phyloP scores from a whole-genome alignment of 2,797 vertebrate species.

The Yasuhikotakia modesta region DNA sequence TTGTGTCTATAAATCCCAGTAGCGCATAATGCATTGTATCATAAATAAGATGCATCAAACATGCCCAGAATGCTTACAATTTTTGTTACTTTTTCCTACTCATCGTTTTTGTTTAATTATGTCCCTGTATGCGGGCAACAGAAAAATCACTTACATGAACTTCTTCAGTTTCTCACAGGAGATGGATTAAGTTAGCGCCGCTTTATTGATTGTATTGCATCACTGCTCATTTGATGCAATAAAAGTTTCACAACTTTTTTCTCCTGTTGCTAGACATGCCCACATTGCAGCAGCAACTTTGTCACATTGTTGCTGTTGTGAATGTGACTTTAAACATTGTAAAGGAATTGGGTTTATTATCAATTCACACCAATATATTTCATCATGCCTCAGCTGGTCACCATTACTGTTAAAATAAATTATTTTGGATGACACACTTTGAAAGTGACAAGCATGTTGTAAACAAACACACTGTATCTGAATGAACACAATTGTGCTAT shows the following conservation, averaged over 20 bases:
- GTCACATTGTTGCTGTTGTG: neutral
- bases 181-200: neutral
- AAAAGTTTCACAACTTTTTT: neutral
- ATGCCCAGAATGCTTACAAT: neutral
- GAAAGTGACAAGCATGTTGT: neutral
- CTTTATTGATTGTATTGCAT: neutral
- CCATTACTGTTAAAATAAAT: neutral
- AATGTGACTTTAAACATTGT: too few relatives aligned
- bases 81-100: neutral
- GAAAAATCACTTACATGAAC: neutral
- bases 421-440: neutral
- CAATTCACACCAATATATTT: too few relatives aligned
- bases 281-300: neutral
- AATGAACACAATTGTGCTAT: slow-evolving; percentile 3
- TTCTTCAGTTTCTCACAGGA: neutral
- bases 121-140: neutral
- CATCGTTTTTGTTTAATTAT: neutral
- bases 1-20: neutral
- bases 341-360: too few relatives aligned
- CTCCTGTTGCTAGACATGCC: neutral
- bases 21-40: neutral
- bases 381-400: neutral
- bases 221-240: too few relatives aligned
- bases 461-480: neutral
- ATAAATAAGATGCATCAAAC: neutral